Evolutionary conservation across 2,888 invertebrate genomes (phyloP).

Genomic region (Stenchaetothrips biformis): DNA sequence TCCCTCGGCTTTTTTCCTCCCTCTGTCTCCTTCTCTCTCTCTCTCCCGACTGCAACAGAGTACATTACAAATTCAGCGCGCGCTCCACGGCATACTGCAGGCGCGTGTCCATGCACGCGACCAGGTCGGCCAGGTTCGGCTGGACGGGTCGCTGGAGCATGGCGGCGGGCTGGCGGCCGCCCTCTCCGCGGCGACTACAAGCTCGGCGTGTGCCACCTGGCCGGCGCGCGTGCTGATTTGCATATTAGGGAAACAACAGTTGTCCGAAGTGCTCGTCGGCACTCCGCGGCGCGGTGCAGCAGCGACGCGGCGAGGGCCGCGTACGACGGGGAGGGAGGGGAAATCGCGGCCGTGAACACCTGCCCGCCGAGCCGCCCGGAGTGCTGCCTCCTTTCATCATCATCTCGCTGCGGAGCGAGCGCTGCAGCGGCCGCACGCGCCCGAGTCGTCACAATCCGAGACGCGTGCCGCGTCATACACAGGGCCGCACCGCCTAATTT

Average conservation of each 20-base stretch:
- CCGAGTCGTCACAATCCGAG: too few relatives aligned
- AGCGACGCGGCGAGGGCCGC: background rate
- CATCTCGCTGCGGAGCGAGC: too few relatives aligned
- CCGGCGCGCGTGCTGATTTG: background rate
- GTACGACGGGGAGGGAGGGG: background rate
- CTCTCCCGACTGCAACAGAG: background rate
- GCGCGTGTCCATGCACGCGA: too few relatives aligned
- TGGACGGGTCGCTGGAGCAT: too few relatives aligned
- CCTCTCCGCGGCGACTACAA: background rate
- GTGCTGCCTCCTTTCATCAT: background rate
- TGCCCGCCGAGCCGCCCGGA: background rate
- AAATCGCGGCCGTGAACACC: background rate
- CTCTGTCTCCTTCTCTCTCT: background rate
- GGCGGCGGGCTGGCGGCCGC: background rate
- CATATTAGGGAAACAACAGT: constrained; percentile 23
- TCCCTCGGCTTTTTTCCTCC: background rate
- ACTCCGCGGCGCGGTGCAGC: background rate
- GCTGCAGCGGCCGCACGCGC: too few relatives aligned
- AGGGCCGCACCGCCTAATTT: too few relatives aligned
- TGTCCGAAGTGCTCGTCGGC: background rate
- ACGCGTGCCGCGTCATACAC: too few relatives aligned
- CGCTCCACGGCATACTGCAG: background rate
- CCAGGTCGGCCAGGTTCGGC: too few relatives aligned
- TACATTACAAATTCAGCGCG: background rate
- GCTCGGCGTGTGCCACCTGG: constrained; percentile 2